Conservation (phyloP, 2,888 invertebrate species). For the Parnassius glacialis region DNA sequence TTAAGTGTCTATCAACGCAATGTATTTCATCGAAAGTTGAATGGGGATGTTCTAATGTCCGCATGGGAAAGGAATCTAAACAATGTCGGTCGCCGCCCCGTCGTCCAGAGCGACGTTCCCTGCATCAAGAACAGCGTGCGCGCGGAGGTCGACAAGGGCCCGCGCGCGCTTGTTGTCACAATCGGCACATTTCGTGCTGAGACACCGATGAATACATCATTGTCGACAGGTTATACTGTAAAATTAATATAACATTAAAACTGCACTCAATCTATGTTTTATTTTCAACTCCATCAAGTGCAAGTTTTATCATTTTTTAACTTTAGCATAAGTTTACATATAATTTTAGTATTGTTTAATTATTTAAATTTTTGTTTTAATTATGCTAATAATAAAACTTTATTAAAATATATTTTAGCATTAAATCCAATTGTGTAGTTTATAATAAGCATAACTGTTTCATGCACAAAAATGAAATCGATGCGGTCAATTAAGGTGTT, state of each 20-base stretch:
- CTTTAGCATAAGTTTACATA: too few relatives aligned
- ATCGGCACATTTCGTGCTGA: slow-evolving; percentile 84
- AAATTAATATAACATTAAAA: slow-evolving; percentile 28
- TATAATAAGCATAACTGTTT: not conserved
- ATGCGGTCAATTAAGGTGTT: too few relatives aligned
- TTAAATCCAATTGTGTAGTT: not conserved
- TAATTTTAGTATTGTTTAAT: too few relatives aligned
- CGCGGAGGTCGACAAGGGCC: slow-evolving; percentile 62
- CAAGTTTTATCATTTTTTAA: too few relatives aligned
- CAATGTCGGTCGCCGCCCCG: slow-evolving; percentile 51
- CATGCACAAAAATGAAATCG: not conserved
- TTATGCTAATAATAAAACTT: too few relatives aligned
- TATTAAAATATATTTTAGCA: too few relatives aligned
- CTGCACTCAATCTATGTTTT: too few relatives aligned
- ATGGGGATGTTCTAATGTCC: slow-evolving; percentile 49
- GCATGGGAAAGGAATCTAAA: slow-evolving; percentile 56
- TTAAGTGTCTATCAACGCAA: slow-evolving; percentile 52
- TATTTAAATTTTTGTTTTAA: too few relatives aligned
- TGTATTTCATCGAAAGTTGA: slow-evolving; percentile 61
- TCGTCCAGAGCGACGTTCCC: slow-evolving; percentile 57
- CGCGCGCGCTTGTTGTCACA: slow-evolving; percentile 83
- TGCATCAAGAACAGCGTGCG: slow-evolving; percentile 69
- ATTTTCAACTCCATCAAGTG: too few relatives aligned
- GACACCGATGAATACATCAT: slow-evolving; percentile 84
- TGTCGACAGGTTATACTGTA: slow-evolving; percentile 77